A percentile compares a stretch with the other conserved stretches of the same genome.
Evolutionary conservation across 1,140 invertebrate genomes (phyloP).

Genomic region (Drosophila kurseongensis): DNA sequence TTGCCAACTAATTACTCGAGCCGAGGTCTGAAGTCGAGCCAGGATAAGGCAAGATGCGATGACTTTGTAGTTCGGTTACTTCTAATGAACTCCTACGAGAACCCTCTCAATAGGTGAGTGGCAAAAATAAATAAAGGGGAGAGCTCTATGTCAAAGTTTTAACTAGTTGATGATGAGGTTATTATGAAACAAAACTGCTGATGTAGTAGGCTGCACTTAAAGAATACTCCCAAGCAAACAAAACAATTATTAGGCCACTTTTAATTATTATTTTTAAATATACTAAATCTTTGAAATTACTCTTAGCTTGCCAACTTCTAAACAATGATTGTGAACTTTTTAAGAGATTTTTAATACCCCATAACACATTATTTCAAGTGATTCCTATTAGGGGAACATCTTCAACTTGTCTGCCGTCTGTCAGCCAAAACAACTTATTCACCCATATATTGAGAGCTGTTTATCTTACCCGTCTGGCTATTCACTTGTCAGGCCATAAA

Average conservation of each 20-base stretch:
- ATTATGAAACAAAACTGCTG: constrained; percentile 9
- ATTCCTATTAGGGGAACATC: constrained; percentile 6
- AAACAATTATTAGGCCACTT: too few relatives aligned
- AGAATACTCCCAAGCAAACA: not conserved
- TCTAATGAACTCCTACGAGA: constrained; percentile 8
- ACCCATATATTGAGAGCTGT: constrained; percentile 40
- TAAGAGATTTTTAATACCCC: too few relatives aligned
- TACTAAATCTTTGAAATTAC: too few relatives aligned
- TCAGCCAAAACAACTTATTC: constrained; percentile 26
- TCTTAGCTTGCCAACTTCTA: too few relatives aligned
- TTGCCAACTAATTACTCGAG: constrained; percentile 69
- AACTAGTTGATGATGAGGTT: constrained; percentile 8
- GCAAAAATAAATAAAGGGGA: constrained; percentile 1
- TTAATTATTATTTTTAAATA: too few relatives aligned
- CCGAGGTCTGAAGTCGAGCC: constrained; percentile 12
- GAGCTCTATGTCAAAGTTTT: constrained; percentile 8
- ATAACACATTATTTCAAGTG: not conserved
- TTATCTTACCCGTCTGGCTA: constrained; percentile 45
- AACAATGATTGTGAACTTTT: too few relatives aligned
- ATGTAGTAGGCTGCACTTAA: not conserved
- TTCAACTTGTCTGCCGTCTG: constrained; percentile 27
- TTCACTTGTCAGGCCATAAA: constrained; percentile 63
- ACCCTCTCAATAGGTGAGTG: constrained; percentile 13
- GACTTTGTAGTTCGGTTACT: constrained; percentile 13
- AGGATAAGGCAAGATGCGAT: constrained; percentile 6